Percentiles rank a stretch among this genome's conserved stretches.
Evolutionary conservation across 2,113 vertebrate genomes (phyloP).

Genomic region (Muscicapa adusta): DNA sequence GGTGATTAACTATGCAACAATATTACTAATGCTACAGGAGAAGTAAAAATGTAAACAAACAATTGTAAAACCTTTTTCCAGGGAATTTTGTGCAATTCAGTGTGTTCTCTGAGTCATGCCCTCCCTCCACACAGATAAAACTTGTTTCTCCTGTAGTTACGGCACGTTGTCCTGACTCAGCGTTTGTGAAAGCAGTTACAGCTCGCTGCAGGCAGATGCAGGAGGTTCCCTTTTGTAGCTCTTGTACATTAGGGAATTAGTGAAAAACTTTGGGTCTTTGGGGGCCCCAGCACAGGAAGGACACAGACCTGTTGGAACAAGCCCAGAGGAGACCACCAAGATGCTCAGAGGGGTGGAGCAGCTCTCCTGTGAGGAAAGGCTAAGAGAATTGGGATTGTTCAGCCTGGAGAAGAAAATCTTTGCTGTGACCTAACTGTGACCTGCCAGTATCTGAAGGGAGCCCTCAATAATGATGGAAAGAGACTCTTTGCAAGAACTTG

Average conservation of each 20-base stretch:
- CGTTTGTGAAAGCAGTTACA: background rate
- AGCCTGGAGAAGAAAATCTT: background rate
- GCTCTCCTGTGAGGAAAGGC: background rate
- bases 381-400: background rate
- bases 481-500: background rate
- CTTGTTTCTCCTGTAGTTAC: background rate
- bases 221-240: background rate
- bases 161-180: background rate
- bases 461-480: background rate
- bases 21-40: background rate
- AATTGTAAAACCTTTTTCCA: background rate
- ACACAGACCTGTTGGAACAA: background rate
- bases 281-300: background rate
- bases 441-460: background rate
- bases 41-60: background rate
- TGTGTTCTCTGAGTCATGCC: background rate
- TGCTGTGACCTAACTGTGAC: background rate
- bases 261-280: rapidly evolving
- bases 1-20: background rate
- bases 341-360: background rate
- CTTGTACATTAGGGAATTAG: background rate
- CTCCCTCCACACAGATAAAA: background rate
- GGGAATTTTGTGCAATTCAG: background rate
- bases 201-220: background rate
- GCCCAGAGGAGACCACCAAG: background rate